Evolutionary conservation across 2,888 invertebrate genomes (phyloP).

Genomic region (Cataglyphis cursor): DNA sequence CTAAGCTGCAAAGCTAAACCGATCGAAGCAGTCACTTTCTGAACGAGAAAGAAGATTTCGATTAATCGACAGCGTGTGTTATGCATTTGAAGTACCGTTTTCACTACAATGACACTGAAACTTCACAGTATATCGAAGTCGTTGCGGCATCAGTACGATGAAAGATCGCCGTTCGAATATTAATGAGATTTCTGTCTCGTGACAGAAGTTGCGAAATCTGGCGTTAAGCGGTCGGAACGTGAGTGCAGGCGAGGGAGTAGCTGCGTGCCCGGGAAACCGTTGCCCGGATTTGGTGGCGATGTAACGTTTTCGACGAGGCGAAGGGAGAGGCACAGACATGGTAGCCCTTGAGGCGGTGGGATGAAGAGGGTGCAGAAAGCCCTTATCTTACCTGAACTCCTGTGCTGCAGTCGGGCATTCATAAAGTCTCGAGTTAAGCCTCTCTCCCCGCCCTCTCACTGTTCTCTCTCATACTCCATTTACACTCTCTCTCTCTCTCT

Average conservation of each 20-base stretch:
- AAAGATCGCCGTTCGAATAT: constrained; percentile 73
- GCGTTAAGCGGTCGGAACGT: constrained; percentile 70
- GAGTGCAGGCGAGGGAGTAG: constrained; percentile 56
- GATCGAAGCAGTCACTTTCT: constrained; percentile 3
- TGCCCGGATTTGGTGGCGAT: constrained; percentile 75
- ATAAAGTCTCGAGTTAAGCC: constrained; percentile 80
- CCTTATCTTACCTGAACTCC: constrained; percentile 81
- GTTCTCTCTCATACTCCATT: constrained; percentile 24
- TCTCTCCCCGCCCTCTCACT: constrained; percentile 44
- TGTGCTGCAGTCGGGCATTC: constrained; percentile 75
- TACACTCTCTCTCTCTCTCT: neutral
- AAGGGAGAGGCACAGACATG: constrained; percentile 51
- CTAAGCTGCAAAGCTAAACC: neutral
- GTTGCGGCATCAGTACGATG: constrained; percentile 47
- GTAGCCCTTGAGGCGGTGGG: constrained; percentile 62
- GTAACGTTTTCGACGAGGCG: constrained; percentile 68
- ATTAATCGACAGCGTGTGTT: constrained; percentile 23
- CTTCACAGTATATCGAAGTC: constrained; percentile 34
- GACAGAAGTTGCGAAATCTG: constrained; percentile 72
- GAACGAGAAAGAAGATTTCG: neutral
- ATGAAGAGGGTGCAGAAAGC: constrained; percentile 74
- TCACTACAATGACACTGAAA: constrained; percentile 13
- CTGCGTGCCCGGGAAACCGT: constrained; percentile 79
- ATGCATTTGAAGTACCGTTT: constrained; percentile 34
- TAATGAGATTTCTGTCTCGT: constrained; percentile 66